Evolutionary conservation across 2,888 invertebrate species (phyloP), one percentile per base, ranked within the genome.

Genomic region (Ecliptopera silaceata): DNA sequence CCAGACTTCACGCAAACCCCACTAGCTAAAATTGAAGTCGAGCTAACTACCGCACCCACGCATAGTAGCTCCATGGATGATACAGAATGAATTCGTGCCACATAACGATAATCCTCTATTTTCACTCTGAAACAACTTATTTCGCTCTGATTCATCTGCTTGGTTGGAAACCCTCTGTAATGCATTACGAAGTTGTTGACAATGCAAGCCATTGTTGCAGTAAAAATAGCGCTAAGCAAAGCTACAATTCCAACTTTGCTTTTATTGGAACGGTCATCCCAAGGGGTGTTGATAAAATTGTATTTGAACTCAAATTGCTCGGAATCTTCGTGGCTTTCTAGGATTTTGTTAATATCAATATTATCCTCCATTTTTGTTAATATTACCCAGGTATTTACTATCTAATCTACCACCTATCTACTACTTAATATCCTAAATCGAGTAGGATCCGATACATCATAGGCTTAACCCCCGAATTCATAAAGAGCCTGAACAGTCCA

Each of bases 261-360:
- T 60, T 63, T 78, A 8, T 62, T 66, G 3, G 86, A 69, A 11
- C 89, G 77, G 50, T 86, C 83, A 49, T 88, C 88, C 89, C 89
- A 90, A 10, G 89, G 88, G 13, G 53, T 75, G 52, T 77, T 79
- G 29, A 88, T 69, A 63, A 88, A 88, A 72, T 84, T 82, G 61
- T 76, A 83, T 57, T 70, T 68, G 59, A 77, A 87, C 56, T 79
- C 74, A 51, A 77, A 70, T 50, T 77, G 67, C 50, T 79, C 73
- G 4, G 56, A 56, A 15, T 74, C 68, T n/a, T 59, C 63, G 12
- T 66, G 60, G 17, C 68, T 76, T 20, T 77, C 78, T 39, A 70
- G 59, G 57, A 77, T 74, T 77, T 77, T 80, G 57, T 86, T 83
- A 48, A 55, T 61, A 38, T 76, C 72, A 10, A 59, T 61, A 62